These are phyloP conservation scores for Linurgus olivaceus DNA, from an alignment of 2,797 vertebrate species.

Conservation along the genomic window DNA sequence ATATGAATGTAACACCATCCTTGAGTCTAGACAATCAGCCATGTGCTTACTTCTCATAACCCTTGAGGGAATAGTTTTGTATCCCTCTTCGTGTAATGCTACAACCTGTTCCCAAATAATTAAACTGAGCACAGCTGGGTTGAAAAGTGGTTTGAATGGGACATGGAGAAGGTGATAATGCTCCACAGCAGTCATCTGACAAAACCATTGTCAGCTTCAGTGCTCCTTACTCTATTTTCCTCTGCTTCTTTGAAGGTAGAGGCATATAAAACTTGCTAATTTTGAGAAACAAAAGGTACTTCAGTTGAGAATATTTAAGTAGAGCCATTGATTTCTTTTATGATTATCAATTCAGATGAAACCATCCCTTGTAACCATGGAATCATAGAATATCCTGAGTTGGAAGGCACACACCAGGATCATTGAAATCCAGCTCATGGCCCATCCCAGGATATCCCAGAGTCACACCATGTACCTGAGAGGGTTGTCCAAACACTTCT, in stretches of 20 bases:
- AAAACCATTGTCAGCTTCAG: neutral
- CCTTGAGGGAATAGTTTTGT: fast-evolving
- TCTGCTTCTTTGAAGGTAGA: neutral
- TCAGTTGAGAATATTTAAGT: neutral
- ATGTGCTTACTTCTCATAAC: neutral
- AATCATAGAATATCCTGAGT: neutral
- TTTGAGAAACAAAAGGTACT: neutral
- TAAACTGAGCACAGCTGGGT: neutral
- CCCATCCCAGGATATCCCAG: fast-evolving
- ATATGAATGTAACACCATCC: neutral
- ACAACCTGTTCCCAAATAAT: neutral
- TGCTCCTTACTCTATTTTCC: neutral
- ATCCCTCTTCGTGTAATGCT: fast-evolving
- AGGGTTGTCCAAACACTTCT: fast-evolving
- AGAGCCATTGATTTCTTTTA: neutral
- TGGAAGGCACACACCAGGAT: neutral
- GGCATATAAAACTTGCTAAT: neutral
- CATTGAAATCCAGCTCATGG: neutral
- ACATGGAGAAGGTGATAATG: neutral
- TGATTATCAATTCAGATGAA: neutral
- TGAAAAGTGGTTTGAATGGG: neutral
- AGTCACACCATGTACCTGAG: neutral
- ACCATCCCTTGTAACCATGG: neutral
- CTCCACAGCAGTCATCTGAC: neutral
- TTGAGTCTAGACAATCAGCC: neutral